Evolutionary conservation across 1,140 invertebrate genomes (phyloP).

Genomic region (Zaprionus davidi): DNA sequence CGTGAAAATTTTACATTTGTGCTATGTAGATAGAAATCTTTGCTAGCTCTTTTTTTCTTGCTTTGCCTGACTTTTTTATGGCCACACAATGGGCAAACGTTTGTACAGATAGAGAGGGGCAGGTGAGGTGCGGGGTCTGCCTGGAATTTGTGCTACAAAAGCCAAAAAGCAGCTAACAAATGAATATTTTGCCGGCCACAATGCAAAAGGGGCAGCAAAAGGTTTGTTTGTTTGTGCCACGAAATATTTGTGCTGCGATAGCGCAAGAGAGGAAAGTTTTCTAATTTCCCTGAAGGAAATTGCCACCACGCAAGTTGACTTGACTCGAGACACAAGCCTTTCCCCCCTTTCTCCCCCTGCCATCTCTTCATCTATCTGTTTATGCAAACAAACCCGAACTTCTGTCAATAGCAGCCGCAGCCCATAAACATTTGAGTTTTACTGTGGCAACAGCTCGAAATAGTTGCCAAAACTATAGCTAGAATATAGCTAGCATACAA

Average conservation of each 20-base stretch:
- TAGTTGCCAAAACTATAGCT: slow-evolving; percentile 15
- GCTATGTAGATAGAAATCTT: slow-evolving; percentile 48
- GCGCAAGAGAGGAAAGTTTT: slow-evolving; percentile 61
- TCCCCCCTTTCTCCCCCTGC: too few species aligned
- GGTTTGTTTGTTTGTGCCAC: slow-evolving; percentile 24
- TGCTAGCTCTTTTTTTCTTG: not conserved
- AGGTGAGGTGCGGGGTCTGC: not conserved
- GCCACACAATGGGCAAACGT: slow-evolving; percentile 15
- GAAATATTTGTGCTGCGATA: slow-evolving; percentile 71
- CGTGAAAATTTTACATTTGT: slow-evolving; percentile 52
- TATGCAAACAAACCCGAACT: slow-evolving; percentile 40
- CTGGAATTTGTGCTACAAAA: slow-evolving; percentile 19
- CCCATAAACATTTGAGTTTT: slow-evolving; percentile 69
- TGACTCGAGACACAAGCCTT: slow-evolving; percentile 34
- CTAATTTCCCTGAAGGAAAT: slow-evolving; percentile 77
- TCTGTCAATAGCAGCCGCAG: slow-evolving; percentile 41
- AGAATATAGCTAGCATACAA: not conserved
- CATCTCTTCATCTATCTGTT: slow-evolving; percentile 9
- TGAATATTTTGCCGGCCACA: slow-evolving; percentile 4
- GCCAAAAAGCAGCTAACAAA: slow-evolving; percentile 18
- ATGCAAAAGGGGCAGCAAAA: slow-evolving; percentile 39
- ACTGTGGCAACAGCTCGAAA: slow-evolving; percentile 34
- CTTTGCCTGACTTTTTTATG: slow-evolving; percentile 49
- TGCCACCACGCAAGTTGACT: slow-evolving; percentile 36
- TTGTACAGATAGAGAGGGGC: not conserved